Evolutionary conservation across 2,113 vertebrate genomes (phyloP), one percentile per base, ranked within the genome.

Genomic region (Toxostoma redivivum): DNA sequence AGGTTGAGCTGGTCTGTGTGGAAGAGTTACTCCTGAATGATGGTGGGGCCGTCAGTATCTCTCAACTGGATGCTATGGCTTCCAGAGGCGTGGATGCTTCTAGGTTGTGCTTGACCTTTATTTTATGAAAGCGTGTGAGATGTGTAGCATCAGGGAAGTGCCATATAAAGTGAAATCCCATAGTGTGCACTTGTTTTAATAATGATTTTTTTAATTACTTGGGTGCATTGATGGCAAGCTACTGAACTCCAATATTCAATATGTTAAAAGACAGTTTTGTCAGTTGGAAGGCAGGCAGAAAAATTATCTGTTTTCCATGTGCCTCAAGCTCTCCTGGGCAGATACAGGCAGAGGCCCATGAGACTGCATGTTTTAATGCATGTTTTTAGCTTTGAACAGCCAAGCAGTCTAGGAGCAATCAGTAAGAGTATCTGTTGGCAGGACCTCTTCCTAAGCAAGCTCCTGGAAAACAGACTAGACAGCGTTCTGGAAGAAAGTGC

Each of bases 181-280:
- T 48, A 60, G 72, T n/a, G 69, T 94, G 92, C 60, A 51, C 61
- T 95, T 90, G 92, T 74, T 92, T 91, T 92, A 91, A 87, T 94
- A 95, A 87, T 84, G 94, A 89, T 95, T 95, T 95, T 95, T 97
- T 95, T 97, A 96, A 97, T 97, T 97, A 96, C 95, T 96, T 89
- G 70, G 94, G 42, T 84, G 80, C 94, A 95, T 94, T 89, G 95
- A 95, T 94, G 93, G 94, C 81, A 81, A 91, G 95, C 83, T 89
- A 79, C 94, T 95, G 95, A 95, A 92, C 83, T 94, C 94, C 83
- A 0, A 95, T 96, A 95, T 92, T 92, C 96, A 78, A 94, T 97
- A 92, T 87, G 76, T 90, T 97, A 95, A 95, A 86, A 94, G 95
- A 90, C 86, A 79, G 86, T 94, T 96, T 95, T 96, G 95, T 95